Percentiles rank a stretch among this genome's conserved stretches.
Evolutionary conservation across 2,888 invertebrate species (phyloP).

Genomic region (Plagodis dolabraria): DNA sequence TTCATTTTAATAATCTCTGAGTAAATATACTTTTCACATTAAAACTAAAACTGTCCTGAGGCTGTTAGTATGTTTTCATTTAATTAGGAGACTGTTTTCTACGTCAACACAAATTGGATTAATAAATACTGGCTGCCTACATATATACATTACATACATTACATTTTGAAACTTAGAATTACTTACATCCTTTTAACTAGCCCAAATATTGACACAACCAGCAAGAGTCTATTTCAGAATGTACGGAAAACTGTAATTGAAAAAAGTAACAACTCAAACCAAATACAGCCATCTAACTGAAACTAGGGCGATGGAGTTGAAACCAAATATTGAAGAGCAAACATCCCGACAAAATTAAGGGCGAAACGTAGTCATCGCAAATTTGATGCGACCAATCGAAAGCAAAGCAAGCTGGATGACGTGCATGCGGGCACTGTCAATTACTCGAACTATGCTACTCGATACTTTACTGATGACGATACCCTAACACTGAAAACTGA

Average conservation of each 20-base stretch:
- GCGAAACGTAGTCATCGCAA: slow-evolving; percentile 29
- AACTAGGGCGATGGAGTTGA: slow-evolving; percentile 26
- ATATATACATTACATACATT: too few relatives aligned
- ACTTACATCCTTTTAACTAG: too few relatives aligned
- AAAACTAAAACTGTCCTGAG: too few relatives aligned
- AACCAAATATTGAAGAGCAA: slow-evolving; percentile 27
- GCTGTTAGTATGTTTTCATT: too few relatives aligned
- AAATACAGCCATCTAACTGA: neutral
- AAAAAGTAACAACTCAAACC: neutral
- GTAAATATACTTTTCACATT: too few relatives aligned
- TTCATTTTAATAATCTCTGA: too few relatives aligned
- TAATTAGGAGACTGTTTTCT: too few relatives aligned
- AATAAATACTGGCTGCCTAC: too few relatives aligned
- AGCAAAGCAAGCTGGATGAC: slow-evolving; percentile 38
- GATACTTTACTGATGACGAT: slow-evolving; percentile 14
- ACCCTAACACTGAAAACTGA: slow-evolving; percentile 1
- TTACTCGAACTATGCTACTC: slow-evolving; percentile 24
- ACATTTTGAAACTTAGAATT: too few relatives aligned
- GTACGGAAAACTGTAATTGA: slow-evolving; percentile 1
- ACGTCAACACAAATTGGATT: too few relatives aligned
- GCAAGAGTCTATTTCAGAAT: too few relatives aligned
- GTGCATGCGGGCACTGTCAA: slow-evolving; percentile 39
- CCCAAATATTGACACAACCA: too few relatives aligned
- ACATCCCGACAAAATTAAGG: slow-evolving; percentile 33
- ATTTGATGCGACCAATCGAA: slow-evolving; percentile 32